Conservation (phyloP, 2,797 vertebrate species). For the Parauchenoglanis ngamensis region DNA sequence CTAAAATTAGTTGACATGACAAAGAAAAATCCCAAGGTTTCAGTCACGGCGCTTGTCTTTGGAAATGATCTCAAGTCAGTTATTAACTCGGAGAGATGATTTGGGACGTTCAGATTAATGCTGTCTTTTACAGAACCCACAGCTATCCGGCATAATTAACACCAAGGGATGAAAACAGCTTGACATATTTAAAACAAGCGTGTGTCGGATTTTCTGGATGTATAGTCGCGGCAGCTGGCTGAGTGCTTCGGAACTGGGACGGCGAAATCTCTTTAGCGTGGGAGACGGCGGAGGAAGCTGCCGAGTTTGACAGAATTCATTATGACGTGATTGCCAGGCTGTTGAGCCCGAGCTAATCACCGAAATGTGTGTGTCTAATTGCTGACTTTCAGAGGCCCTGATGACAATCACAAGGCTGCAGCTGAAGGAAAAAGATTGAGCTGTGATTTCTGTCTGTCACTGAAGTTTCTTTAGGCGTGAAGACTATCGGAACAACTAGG, state of each 20-base stretch:
- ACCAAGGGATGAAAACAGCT: slow-evolving; percentile 34
- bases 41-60: background rate
- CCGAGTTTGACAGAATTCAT: slow-evolving; percentile 54
- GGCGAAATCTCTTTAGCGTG: slow-evolving; percentile 33
- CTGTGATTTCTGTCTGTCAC: slow-evolving; percentile 44
- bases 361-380: slow-evolving; percentile 54
- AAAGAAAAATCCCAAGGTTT: background rate
- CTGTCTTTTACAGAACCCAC: background rate
- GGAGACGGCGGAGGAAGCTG: slow-evolving; percentile 35
- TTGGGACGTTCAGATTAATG: background rate
- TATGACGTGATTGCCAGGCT: slow-evolving; percentile 59
- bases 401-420: slow-evolving; percentile 30
- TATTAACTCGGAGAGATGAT: background rate
- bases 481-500: background rate
- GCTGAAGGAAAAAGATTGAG: slow-evolving; percentile 50
- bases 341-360: slow-evolving; percentile 52
- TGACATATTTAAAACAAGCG: background rate
- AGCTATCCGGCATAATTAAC: slow-evolving; percentile 24
- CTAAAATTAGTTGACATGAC: background rate
- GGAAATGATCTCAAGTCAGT: background rate
- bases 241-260: slow-evolving; percentile 13
- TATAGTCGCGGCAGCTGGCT: background rate
- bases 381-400: slow-evolving; percentile 59
- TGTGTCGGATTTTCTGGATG: background rate
- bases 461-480: slow-evolving; percentile 5